Evolutionary conservation across 2,888 invertebrate species (phyloP).

Genomic region (Frankliniella fusca): DNA sequence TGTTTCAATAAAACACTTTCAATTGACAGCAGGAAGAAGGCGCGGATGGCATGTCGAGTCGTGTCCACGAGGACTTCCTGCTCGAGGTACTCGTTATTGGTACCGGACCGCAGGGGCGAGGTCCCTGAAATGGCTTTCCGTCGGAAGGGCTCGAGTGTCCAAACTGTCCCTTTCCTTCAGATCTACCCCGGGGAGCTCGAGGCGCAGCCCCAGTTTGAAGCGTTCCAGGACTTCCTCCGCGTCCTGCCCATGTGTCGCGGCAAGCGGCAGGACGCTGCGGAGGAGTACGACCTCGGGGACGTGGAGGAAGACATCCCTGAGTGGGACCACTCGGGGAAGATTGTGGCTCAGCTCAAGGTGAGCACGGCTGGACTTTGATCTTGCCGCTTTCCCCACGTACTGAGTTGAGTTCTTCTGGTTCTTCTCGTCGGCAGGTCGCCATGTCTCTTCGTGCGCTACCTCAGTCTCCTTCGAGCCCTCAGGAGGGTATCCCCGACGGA

Average conservation of each 20-base stretch:
- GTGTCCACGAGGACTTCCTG: background rate
- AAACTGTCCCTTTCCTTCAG: slow-evolving; percentile 42
- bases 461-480: too few relatives aligned
- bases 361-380: background rate
- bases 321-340: background rate
- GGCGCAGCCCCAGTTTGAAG: slow-evolving; percentile 59
- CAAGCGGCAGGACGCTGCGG: slow-evolving; percentile 46
- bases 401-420: background rate
- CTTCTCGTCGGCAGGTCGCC: background rate
- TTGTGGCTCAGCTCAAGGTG: background rate
- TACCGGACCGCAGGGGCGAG: background rate
- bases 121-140: background rate
- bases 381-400: too few relatives aligned
- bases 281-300: slow-evolving; percentile 38
- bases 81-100: background rate
- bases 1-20: too few relatives aligned
- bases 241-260: slow-evolving; percentile 61
- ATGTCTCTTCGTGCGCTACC: too few relatives aligned
- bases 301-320: background rate
- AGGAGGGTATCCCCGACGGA: too few relatives aligned
- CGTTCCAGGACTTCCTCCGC: slow-evolving; percentile 63
- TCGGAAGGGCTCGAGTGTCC: too few relatives aligned
- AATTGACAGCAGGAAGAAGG: background rate
- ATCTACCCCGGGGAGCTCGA: slow-evolving; percentile 65
- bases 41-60: background rate